Base-by-base conservation (phyloP, 2,113 vertebrate genomes). In the Poicephalus gulielmi region DNA sequence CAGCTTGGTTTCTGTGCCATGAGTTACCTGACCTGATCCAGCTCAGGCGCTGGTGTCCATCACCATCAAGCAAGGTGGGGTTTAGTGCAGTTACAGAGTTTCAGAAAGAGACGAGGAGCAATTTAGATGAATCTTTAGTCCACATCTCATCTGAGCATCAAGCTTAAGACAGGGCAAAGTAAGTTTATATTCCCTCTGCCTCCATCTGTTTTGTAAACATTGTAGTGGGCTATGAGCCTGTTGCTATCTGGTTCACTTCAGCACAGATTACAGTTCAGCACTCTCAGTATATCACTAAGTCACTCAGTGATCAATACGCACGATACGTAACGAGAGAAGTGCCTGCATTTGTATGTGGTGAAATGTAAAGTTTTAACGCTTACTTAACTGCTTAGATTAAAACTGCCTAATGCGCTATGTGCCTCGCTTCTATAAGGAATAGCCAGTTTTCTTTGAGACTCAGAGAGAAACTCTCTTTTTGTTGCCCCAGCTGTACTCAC, bases 401-500 rank as follows among this genome's bases (percentile, higher is more conserved):
- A 93, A 89, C 62, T 84, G 77, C 80, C 60, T 80, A n/a, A 80
- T 81, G 82, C 9, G 18, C 41, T 63, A 10, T 67, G 44, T 66
- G 64, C 96, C 94, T 96, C 85, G n/a, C 74, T 96, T 94, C 81
- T 95, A 86, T 70, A 95, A 96, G 95, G 94, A 92, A 93, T 92
- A 95, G 88, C 39, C 88, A 83, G 64, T 84, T 89, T 94, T 95
- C 96, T 96, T 62, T 43, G 91, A 67, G 49, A 96, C 95, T 94
- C 88, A 91, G 96, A 97, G 94, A 96, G 92, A 96, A 97, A 96
- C 84, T 93, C 64, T 84, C 91, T 94, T 98, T 97, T 96, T 97
- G 92, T 96, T 96, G 97, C 97, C 97, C 98, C 97, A 98, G 98
- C 98, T 98, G 98, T 97, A 97, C 96, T 98, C 96, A 47, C 96